These are phyloP conservation scores for Hipposideros armiger DNA, from an alignment of 2,113 vertebrate genomes.

Conservation along the genomic window DNA sequence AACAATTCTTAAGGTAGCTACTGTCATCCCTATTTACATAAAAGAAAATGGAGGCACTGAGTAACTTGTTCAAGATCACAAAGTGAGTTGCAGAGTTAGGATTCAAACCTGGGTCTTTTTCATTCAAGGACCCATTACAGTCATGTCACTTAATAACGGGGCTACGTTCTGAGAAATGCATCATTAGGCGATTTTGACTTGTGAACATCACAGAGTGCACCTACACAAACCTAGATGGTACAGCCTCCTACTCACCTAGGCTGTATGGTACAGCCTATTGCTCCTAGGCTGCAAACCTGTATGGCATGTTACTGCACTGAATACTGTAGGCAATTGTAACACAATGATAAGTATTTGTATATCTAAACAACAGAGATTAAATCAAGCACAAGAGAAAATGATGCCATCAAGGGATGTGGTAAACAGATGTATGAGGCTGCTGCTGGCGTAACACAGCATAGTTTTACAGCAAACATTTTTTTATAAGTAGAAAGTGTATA, in stretches of 20 bases:
- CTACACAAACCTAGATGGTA: background rate
- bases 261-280: background rate
- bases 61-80: background rate
- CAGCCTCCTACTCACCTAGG: background rate
- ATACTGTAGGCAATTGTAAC: too few relatives aligned
- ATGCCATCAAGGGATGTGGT: too few relatives aligned
- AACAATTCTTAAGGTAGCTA: constrained; percentile 31
- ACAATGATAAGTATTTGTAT: too few relatives aligned
- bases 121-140: background rate
- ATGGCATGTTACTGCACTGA: too few relatives aligned
- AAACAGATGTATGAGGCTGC: too few relatives aligned
- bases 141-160: background rate
- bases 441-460: too few relatives aligned
- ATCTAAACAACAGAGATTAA: too few relatives aligned
- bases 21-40: background rate
- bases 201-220: background rate
- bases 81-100: background rate
- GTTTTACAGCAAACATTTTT: too few relatives aligned
- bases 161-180: background rate
- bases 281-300: too few relatives aligned
- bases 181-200: background rate
- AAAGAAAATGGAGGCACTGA: constrained; percentile 33
- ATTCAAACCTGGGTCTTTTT: background rate
- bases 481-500: too few relatives aligned
- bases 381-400: too few relatives aligned